Base-by-base conservation (phyloP, 2,888 invertebrate species). In the Spodoptera exigua region DNA sequence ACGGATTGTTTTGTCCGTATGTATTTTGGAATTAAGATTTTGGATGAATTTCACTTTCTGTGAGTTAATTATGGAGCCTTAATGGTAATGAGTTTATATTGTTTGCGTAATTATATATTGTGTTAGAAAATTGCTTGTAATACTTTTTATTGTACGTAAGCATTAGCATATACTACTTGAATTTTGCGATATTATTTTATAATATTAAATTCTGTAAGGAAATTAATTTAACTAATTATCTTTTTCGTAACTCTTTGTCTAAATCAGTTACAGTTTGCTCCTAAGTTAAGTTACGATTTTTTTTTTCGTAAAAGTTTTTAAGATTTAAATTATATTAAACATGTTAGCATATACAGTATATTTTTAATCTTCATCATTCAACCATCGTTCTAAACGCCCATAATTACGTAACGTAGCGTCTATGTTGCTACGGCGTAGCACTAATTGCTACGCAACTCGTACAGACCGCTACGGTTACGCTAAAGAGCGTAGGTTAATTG, bases 381-480 rank as follows among this genome's bases (percentile, higher is more conserved):
- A 57, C 54, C 73, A 74, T 65, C 74, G 60, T 73, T 79, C 82
- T 86, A 89, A 88, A 81, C 87, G 85, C 75, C 80, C 84, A 86
- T 89, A 90, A 91, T 91, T 91, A 90, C 87, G 87, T 89, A 89
- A 89, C 85, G 81, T 84, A 81, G 78, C 63, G 58, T 76, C 79
- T 80, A 82, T 76, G 78, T 58, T 59, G 80, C 87, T 88, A 87
- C 86, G 83, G 61, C 89, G 89, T 90, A 91, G 89, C 91, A 85
- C 89, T 92, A 93, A 93, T 93, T 91, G 90, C 93, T 92, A 91
- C 91, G 90, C 90, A 89, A 82, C 84, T 88, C 88, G 88, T 90
- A 91, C 89, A 84, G 79, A 77, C 81, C 74, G 79, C 83, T 83
- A 82, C 81, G 84, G 82, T 79, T 80, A 82, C 85, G 84, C 81